Evolutionary conservation across 23 tunicate genomes (phyloP), one percentile per base, ranked within the genome.

Genomic region (Clavelina lepadiformis): DNA sequence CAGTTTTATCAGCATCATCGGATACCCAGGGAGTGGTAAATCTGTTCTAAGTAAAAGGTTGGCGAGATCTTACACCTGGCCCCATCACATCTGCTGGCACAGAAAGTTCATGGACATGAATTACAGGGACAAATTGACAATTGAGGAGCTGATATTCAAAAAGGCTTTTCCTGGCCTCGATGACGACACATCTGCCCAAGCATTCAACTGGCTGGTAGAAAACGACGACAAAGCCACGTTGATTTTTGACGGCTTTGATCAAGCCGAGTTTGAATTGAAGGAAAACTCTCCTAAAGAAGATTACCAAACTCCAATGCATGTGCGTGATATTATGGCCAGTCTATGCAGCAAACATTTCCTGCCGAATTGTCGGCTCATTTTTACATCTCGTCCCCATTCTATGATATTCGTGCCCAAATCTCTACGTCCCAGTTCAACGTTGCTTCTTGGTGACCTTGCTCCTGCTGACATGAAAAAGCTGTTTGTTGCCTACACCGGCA

Each of bases 11-110:
- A 29, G 34, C n/a, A 1, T 71, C 4, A 3, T 55, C 6, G 76
- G 76, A 7, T 56, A 25, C 33, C 76, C 76, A 33, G 76, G 76
- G 23, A 7, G 65, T 7, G 76, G 76, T 35, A 71, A 71, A 24
- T 55, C 76, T 2, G 56, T 65, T 19, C 31, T 56, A 7, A 7
- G 52, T 19, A 55, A 33, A 20, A 64, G 76, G 1, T 34, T 71
- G 7, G 33, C 30, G 31, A 56, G 2, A 35, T 35, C 51, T 20
- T 26, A 20, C 7, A 19, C 15, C 27, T 15, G 7, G 4, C 37
- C 29, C 4, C n/a, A 18, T 1, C 28, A 54, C 2, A 18, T 1
- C 15, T 71, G 76, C 36, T 56, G 56, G 24, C 51, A 11, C 8
- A 54, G 56, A 1, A 24, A 56, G 8, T 35, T 71, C 25, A 13